These are phyloP conservation scores for Harpalus rubripes DNA, from an alignment of 2,888 invertebrate genomes.

Conservation along the genomic window DNA sequence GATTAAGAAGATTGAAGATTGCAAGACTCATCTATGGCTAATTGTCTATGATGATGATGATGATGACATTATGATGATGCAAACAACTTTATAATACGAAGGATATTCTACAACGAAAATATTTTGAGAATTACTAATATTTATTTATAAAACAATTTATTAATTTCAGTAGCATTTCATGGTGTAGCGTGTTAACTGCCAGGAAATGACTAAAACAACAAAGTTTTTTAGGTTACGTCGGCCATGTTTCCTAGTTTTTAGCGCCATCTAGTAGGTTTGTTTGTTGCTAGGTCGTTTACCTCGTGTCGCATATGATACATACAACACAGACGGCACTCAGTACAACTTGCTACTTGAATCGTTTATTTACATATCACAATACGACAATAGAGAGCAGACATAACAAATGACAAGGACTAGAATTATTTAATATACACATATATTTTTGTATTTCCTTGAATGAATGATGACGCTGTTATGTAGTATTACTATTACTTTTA, in stretches of 20 bases:
- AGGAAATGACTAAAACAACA: constrained; percentile 2
- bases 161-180: no score
- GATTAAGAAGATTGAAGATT: no score
- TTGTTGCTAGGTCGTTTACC: constrained; percentile 34
- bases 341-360: constrained; percentile 13
- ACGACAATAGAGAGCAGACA: not conserved
- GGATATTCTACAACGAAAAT: no score
- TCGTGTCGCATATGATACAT: constrained; percentile 9
- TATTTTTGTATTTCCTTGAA: constrained; percentile 1
- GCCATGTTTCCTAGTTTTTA: constrained; percentile 12
- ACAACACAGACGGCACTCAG: not conserved
- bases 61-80: no score
- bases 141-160: no score
- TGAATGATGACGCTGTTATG: no score
- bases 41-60: no score
- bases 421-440: not conserved
- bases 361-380: constrained; percentile 34
- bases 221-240: constrained; percentile 16
- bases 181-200: constrained; percentile 3
- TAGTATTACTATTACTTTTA: no score
- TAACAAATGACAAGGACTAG: not conserved
- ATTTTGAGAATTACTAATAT: no score
- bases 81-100: no score
- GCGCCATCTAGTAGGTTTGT: constrained; percentile 10
- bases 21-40: no score